Base-by-base conservation (phyloP, 2,797 vertebrate species). In the Hirundo rustica region DNA sequence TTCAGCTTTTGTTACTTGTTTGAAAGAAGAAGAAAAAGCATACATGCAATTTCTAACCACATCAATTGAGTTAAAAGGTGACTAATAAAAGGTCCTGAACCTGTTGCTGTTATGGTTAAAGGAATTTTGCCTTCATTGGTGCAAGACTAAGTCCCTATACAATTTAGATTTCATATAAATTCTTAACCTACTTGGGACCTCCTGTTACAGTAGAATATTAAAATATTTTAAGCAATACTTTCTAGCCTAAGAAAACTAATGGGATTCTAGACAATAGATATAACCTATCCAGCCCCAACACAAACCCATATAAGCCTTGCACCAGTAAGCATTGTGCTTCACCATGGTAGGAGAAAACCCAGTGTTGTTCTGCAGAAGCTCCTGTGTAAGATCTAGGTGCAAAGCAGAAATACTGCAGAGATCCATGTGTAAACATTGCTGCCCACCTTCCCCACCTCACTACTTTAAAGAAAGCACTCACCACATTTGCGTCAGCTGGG, bases 1-100 rank as follows among this genome's bases (percentile, higher is more conserved):
- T 96, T 92, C 93, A 93, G 93, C 91, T 92, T 97, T 97, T 95
- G 89, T 96, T 96, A 88, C 72, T 96, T 94, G 89, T 95, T 88
- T 95, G 80, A 95, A 94, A 96, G 68, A 91, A 78, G 54, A 75
- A 93, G 77, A 89, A 94, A 96, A 91, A 93, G 79, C 74, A 82
- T 77, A 93, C 82, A 71, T 89, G 66, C 91, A 88, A 88, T 95
- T 95, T 95, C 89, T 89, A 97, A 94, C 96, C 96, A 95, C 95
- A 96, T 96, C 95, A 95, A 67, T 51, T 95, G 91, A 95, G 77
- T 93, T 96, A 94, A 96, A 96, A 96, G 88, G 84, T 96, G 91
- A 94, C 83, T 97, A 96, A 96, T 89, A 91, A 89, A 90, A 94
- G 80, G 77, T 93, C 93, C 93, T 88, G 83, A 96, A 94, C 85